Evolutionary conservation across 2,797 vertebrate genomes (phyloP).

Genomic region (Onychomys arenicola): DNA sequence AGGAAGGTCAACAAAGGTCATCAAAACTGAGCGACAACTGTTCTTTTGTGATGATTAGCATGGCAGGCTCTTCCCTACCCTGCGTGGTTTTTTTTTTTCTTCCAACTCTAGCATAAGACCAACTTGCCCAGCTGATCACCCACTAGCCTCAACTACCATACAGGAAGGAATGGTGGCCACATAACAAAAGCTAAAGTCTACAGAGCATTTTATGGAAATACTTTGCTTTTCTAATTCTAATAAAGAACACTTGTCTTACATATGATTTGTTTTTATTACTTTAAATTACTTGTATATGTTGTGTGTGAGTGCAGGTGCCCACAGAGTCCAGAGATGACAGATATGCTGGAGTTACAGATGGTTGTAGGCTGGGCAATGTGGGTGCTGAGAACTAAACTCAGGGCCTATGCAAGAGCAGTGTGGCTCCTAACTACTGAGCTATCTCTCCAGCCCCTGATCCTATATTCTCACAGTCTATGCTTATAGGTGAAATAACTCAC

Average conservation of each 20-base stretch:
- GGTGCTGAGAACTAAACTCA: neutral
- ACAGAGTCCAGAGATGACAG: neutral
- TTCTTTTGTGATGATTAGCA: too few species aligned
- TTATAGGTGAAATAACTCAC: neutral
- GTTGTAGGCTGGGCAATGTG: neutral
- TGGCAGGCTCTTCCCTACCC: neutral
- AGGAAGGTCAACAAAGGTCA: neutral
- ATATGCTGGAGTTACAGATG: neutral
- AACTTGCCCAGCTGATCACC: neutral
- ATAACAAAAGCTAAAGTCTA: neutral
- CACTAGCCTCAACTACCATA: neutral
- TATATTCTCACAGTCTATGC: neutral
- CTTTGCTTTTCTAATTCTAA: neutral
- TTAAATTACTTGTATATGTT: neutral
- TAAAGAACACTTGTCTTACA: neutral
- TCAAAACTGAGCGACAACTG: neutral
- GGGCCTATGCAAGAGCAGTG: neutral
- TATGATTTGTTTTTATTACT: neutral
- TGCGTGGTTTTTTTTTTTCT: neutral
- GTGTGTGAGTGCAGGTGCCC: neutral
- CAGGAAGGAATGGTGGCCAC: neutral
- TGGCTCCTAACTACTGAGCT: neutral
- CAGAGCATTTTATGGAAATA: neutral
- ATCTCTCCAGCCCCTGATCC: neutral
- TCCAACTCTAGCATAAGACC: neutral